These are phyloP conservation scores for Enteromius thamalakanensis DNA, from an alignment of 2,797 vertebrate species.

Conservation along the genomic window DNA sequence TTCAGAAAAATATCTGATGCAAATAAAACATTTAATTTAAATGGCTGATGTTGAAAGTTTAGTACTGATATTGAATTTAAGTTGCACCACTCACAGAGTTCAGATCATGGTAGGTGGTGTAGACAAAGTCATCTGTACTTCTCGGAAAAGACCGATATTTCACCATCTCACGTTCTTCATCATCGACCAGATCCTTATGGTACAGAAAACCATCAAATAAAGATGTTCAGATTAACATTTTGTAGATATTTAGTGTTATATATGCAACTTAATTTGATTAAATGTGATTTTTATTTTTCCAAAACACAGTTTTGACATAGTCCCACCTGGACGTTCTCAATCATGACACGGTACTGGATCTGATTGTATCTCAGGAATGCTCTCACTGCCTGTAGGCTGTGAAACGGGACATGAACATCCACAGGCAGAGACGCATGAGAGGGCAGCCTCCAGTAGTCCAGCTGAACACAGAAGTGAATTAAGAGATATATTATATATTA, in stretches of 20 bases:
- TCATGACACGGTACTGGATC: conserved; percentile 85
- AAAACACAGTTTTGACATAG: not conserved
- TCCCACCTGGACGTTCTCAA: conserved; percentile 87
- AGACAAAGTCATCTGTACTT: conserved; percentile 79
- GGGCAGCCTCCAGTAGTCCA: conserved; percentile 88
- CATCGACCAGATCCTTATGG: conserved; percentile 78
- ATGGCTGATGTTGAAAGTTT: not conserved
- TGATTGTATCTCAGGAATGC: conserved; percentile 78
- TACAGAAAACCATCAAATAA: not conserved
- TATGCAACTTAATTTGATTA: not conserved
- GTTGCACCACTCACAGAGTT: conserved; percentile 73
- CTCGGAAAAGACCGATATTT: conserved; percentile 48
- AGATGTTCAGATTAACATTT: not conserved
- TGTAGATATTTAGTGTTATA: not conserved
- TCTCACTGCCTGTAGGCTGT: conserved; percentile 80
- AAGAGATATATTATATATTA: not conserved
- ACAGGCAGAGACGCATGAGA: conserved; percentile 65
- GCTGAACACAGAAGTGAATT: conserved; percentile 67
- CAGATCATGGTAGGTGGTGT: conserved; percentile 81
- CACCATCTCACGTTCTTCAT: conserved; percentile 78
- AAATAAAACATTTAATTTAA: not conserved
- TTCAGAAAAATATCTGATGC: not conserved
- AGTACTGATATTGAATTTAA: not conserved
- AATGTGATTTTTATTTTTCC: not conserved
- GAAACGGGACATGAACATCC: conserved; percentile 85